Evolutionary conservation across 2,113 vertebrate species (phyloP).

Genomic region (Ictalurus punctatus): DNA sequence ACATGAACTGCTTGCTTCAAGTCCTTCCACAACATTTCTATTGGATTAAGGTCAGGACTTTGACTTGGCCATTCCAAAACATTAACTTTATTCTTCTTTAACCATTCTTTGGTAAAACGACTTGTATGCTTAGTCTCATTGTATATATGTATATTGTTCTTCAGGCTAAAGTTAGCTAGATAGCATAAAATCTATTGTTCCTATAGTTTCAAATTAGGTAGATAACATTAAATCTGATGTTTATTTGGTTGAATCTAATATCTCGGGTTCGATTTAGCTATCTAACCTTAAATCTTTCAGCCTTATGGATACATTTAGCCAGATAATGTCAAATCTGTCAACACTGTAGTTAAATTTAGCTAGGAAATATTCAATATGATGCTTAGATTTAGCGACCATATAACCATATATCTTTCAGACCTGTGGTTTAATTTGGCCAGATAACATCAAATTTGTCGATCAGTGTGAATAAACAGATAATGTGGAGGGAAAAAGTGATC

Average conservation of each 20-base stretch:
- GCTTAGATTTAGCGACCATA: background rate
- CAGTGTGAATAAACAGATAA: background rate
- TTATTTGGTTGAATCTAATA: background rate
- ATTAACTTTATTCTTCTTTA: too few species aligned
- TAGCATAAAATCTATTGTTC: background rate
- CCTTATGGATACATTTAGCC: background rate
- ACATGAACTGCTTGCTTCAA: too few species aligned
- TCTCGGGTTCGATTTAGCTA: background rate
- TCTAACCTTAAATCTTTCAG: background rate
- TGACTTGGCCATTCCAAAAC: too few species aligned
- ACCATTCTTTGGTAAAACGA: too few species aligned
- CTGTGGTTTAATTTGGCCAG: background rate
- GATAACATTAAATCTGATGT: background rate
- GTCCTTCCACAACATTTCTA: too few species aligned
- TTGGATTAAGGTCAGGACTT: too few species aligned
- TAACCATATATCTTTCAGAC: background rate
- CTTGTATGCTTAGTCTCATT: too few species aligned
- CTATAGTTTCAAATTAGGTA: background rate
- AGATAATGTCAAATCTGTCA: background rate
- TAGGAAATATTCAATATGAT: background rate
- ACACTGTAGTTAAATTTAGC: background rate
- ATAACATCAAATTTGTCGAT: background rate
- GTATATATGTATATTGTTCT: too few species aligned
- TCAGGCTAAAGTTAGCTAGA: background rate
- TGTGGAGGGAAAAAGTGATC: conserved; percentile 23